Base-by-base conservation (phyloP, 2,797 vertebrate genomes). In the Notolepis coatsorum region DNA sequence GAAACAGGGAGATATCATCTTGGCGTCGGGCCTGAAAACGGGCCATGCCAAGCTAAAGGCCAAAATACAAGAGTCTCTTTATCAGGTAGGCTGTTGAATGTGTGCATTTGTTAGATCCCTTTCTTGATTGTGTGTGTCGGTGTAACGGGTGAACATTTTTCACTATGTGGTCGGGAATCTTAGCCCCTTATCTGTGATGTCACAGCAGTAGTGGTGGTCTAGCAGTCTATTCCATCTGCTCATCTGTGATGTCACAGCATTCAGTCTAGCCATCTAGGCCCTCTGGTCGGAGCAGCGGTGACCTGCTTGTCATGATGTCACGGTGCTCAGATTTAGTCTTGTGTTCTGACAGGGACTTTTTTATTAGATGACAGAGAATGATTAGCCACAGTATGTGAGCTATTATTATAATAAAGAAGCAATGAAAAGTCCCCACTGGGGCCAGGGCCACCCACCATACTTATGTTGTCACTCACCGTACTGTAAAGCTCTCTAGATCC, bases 21-120 rank as follows among this genome's bases (percentile, higher is more conserved):
- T 94, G 76, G 93, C 93, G 50, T 94, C 93, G 68, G 92, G 97
- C 43, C 91, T 95, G 86, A 99, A 97, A 92, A 99, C 96, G 0
- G 98, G 98, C 55, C 97, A 96, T 45, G 94, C 97, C 23, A 98
- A 94, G 80, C 80, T 99, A 52, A 95, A 95, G 82, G 96, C 96
- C 15, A 95, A 92, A 87, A 94, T 99, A 80, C 94, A 96, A 65
- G 97, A 99, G 72, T 58, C 90, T 0, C 82, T 96, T 37, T 99
- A 99, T 77, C 95, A 95, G 94, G 96, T 96, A 71, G 71, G 71
- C 10, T 46, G 7, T 15, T 39, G 13, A 31, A 33, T 35, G n/a
- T n/a, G n/a, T n/a, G n/a, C n/a, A n/a, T n/a, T n/a, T n/a, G n/a
- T n/a, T n/a, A n/a, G n/a, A n/a, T n/a, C n/a, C n/a, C n/a, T n/a